Conservation (phyloP, 2,113 vertebrate species). For the Peromyscus leucopus region DNA sequence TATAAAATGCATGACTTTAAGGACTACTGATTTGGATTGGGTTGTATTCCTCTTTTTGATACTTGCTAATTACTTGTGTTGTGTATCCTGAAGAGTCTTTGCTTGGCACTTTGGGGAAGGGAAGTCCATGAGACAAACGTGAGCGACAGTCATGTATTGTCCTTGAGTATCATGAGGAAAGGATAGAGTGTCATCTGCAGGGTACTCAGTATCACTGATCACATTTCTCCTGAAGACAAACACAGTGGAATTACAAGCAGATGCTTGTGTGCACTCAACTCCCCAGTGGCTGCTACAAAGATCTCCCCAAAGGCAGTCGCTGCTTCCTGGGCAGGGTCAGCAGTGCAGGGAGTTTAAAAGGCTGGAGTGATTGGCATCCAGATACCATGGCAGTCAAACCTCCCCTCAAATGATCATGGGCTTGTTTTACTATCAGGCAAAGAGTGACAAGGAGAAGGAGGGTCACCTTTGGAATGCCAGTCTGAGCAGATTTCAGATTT, state of each 20-base stretch:
- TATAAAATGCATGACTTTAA: slow-evolving; percentile 44
- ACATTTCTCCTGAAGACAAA: slow-evolving; percentile 72
- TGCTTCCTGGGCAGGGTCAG: slow-evolving; percentile 68
- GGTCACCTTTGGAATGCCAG: slow-evolving; percentile 66
- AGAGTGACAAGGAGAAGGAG: slow-evolving; percentile 65
- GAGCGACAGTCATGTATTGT: slow-evolving; percentile 53
- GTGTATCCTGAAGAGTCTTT: slow-evolving; percentile 3
- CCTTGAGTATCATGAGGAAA: slow-evolving; percentile 76
- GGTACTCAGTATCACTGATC: slow-evolving; percentile 62
- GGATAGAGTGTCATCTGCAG: slow-evolving; percentile 67
- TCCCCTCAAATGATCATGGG: slow-evolving; percentile 46
- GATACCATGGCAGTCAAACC: not conserved
- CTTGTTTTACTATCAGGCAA: slow-evolving; percentile 51
- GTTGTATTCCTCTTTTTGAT: not conserved
- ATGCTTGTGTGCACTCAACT: not conserved
- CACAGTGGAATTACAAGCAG: slow-evolving; percentile 73
- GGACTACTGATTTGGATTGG: slow-evolving; percentile 49
- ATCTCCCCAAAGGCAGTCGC: slow-evolving; percentile 67
- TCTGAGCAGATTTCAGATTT: not conserved
- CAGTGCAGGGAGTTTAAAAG: slow-evolving; percentile 55
- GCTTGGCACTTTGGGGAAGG: not conserved
- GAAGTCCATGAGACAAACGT: not conserved
- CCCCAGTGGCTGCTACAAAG: slow-evolving; percentile 73
- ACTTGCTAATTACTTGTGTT: slow-evolving; percentile 58
- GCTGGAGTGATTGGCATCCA: slow-evolving; percentile 70